phyloP scores from a whole-genome alignment of 2,888 invertebrate genomes.

The Liposcelis brunnea region DNA sequence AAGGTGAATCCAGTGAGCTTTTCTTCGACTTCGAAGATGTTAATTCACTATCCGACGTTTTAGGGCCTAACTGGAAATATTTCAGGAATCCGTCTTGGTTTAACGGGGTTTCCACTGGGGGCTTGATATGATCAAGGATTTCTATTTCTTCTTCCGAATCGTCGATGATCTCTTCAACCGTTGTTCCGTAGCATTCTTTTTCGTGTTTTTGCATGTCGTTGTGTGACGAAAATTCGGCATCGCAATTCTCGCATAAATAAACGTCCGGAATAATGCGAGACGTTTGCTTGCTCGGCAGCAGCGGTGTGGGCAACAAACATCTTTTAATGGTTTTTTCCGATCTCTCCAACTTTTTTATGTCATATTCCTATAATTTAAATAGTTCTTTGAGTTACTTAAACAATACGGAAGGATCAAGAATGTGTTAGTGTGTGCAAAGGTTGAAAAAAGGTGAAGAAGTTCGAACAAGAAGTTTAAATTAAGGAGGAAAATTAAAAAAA shows the following conservation, averaged over 20 bases:
- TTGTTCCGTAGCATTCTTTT: conserved; percentile 1
- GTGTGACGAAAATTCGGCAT: conserved; percentile 4
- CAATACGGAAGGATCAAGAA: too few relatives aligned
- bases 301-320: neutral
- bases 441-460: too few relatives aligned
- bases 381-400: too few relatives aligned
- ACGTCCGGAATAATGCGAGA: neutral
- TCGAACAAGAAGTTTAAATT: too few relatives aligned
- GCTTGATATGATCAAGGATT: neutral
- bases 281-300: neutral
- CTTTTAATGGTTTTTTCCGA: neutral
- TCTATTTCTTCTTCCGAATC: neutral
- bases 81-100: too few relatives aligned
- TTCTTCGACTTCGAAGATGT: too few relatives aligned
- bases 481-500: too few relatives aligned
- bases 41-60: too few relatives aligned
- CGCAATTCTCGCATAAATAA: conserved; percentile 6
- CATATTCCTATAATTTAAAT: conserved; percentile 1
- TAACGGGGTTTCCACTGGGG: too few relatives aligned
- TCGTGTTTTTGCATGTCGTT: neutral
- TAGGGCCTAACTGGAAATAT: too few relatives aligned
- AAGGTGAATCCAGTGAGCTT: neutral
- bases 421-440: too few relatives aligned
- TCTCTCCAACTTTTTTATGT: neutral
- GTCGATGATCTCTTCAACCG: neutral